Base-by-base conservation (phyloP, 2,888 invertebrate species). In the Cremastinae sp. region DNA sequence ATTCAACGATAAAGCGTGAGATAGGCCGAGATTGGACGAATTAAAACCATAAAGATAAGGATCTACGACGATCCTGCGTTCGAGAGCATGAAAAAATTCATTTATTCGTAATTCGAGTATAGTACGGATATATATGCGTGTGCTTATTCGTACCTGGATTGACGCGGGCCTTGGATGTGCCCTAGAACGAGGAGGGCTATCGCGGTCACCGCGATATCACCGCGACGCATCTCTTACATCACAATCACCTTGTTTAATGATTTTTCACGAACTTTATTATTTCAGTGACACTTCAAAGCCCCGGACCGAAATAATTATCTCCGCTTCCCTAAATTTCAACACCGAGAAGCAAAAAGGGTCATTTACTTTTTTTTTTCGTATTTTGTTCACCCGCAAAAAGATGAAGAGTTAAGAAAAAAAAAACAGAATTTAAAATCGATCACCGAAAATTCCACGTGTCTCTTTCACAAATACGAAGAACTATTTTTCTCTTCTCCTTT, bases 161-260 rank as follows among this genome's bases (percentile, higher is more conserved):
- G 87, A 75, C 85, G 85, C 69, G 88, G 88, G 79, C 84, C 86
- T 81, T 88, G 89, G 76, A 88, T 83, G 80, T 87, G 89, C 84
- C 89, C 89, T 79, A 89, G 85, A 82, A 88, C 82, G 74, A 89
- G 84, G 80, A 89, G 88, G 88, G 88, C 88, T 87, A 89, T 88
- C 89, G 89, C 89, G 89, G 85, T 87, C 81, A 88, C 87, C 89
- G 89, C 89, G 89, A 89, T 85, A 85, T 88, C 89, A 86, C 86
- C 88, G 80, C 87, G 88, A 87, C 89, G 89, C 89, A 89, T 89
- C 87, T 89, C 89, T 89, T 87, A 88, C 88, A 88, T 88, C 88
- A 89, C 88, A 87, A 84, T 87, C 83, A 84, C 81, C 85, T 84
- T 85, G 81, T 84, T 85, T 78, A 84, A 85, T 84, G 83, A 85